These are phyloP conservation scores for Menura novaehollandiae DNA, from an alignment of 2,113 vertebrate genomes.

Conservation along the genomic window DNA sequence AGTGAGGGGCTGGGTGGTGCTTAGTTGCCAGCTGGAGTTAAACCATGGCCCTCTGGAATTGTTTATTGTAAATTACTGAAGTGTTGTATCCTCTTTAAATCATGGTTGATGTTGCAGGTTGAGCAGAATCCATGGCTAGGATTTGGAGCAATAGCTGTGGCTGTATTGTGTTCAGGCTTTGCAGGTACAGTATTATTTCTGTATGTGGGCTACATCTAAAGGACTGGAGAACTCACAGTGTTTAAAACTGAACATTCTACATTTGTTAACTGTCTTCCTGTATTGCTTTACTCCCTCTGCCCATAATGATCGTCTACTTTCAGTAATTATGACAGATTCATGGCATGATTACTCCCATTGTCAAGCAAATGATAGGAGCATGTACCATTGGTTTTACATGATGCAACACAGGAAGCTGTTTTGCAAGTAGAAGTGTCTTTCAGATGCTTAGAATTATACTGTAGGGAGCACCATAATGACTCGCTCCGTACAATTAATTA, in stretches of 20 bases:
- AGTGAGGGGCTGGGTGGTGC: background rate
- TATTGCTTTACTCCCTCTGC: background rate
- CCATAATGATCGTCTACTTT: background rate
- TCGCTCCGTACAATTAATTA: background rate
- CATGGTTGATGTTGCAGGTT: constrained; percentile 75
- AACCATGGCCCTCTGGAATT: background rate
- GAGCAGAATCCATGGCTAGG: constrained; percentile 89
- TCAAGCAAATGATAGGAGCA: background rate
- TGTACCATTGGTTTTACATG: background rate
- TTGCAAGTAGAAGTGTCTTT: background rate
- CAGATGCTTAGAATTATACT: background rate
- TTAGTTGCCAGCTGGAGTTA: background rate
- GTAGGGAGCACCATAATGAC: background rate
- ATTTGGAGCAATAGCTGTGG: constrained; percentile 85
- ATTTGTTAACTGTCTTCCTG: background rate
- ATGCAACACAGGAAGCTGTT: background rate
- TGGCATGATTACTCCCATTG: background rate
- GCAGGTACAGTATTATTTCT: constrained; percentile 80
- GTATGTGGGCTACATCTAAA: background rate
- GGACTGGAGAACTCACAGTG: background rate
- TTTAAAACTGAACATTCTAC: background rate
- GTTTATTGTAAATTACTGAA: background rate
- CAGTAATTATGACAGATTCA: background rate
- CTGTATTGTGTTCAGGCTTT: constrained; percentile 96
- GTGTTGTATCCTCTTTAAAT: background rate